Base-by-base conservation (phyloP, 2,888 invertebrate genomes). In the Elaeidobius kamerunicus region DNA sequence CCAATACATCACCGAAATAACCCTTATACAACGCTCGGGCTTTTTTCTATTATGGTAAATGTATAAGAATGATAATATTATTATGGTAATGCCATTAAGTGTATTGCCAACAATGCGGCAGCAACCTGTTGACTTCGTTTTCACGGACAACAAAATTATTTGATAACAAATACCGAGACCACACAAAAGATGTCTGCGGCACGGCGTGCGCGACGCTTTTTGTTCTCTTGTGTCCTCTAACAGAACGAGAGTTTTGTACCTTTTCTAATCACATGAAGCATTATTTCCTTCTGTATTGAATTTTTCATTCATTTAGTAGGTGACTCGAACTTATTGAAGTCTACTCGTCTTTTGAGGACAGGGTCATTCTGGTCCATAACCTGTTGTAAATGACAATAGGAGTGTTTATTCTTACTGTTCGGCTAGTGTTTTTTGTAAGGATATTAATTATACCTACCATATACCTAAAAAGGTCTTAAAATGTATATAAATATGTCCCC, bases 1-100 rank as follows among this genome's bases (percentile, higher is more conserved):
- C 42, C 41, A 52, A 52, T 52, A 44, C 51, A 51, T 40, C 44
- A 43, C 23, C 50, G 15, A 38, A 50, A 42, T 52, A 52, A 52
- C 52, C 52, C 52, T 52, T 52, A 41, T 52, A 41, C 23, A 18
- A 17, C 36, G 43, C 45, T 23, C 30, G 23, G 27, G 40, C 49
- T 40, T 52, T 41, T 51, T 52, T 52, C 67, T 68, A 68, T 69
- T 69, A 69, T 69, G 69, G 69, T 70, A 70, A 70, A 70, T 69
- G 68, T 67, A 67, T 65, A 73, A 72, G 72, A 72, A 72, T 71
- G 73, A 70, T 71, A 73, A 72, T 73, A 73, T 72, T 73, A 72
- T 73, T 72, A 73, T 72, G 73, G 71, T 72, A 73, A 73, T 73
- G 70, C 71, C 68, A 72, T 72, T 73, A 73, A 73, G 70, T 52